These are phyloP conservation scores for Chymomyza costata DNA, from an alignment of 1,140 invertebrate species.

Conservation along the genomic window DNA sequence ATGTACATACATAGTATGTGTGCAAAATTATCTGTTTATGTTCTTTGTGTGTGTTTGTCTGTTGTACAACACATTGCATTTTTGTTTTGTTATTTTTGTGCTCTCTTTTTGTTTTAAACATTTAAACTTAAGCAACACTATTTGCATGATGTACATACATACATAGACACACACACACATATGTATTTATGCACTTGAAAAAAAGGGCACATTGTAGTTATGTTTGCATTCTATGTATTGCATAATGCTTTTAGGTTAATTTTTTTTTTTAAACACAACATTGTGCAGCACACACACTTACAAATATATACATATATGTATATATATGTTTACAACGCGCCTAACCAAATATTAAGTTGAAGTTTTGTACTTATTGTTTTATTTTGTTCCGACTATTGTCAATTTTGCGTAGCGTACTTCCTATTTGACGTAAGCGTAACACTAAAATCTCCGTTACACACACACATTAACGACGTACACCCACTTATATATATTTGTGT, in stretches of 20 bases:
- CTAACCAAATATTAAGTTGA: too few species aligned
- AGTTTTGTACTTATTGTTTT: too few species aligned
- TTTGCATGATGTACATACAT: neutral
- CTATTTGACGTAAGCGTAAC: too few species aligned
- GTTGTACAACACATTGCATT: neutral
- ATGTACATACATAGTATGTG: neutral
- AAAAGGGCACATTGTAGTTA: too few species aligned
- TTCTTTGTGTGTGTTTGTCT: neutral
- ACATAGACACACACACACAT: neutral
- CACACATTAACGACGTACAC: too few species aligned
- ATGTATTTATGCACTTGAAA: neutral
- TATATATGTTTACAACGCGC: constrained; percentile 14
- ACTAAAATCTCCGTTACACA: too few species aligned
- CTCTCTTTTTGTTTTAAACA: constrained; percentile 10
- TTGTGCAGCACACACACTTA: neutral
- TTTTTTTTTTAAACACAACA: too few species aligned
- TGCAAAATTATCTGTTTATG: neutral
- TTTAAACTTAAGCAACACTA: neutral
- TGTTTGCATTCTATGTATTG: constrained; percentile 25
- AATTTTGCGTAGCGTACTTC: too few species aligned
- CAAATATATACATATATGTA: constrained; percentile 1
- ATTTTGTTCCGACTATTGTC: too few species aligned
- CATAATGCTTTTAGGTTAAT: constrained; percentile 40
- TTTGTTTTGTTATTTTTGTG: too few species aligned
- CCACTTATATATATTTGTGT: too few species aligned